A percentile compares a stretch with the other conserved stretches of the same genome.
Conservation (phyloP, 2,888 invertebrate genomes). For the Pyrocoelia pectoralis region DNA sequence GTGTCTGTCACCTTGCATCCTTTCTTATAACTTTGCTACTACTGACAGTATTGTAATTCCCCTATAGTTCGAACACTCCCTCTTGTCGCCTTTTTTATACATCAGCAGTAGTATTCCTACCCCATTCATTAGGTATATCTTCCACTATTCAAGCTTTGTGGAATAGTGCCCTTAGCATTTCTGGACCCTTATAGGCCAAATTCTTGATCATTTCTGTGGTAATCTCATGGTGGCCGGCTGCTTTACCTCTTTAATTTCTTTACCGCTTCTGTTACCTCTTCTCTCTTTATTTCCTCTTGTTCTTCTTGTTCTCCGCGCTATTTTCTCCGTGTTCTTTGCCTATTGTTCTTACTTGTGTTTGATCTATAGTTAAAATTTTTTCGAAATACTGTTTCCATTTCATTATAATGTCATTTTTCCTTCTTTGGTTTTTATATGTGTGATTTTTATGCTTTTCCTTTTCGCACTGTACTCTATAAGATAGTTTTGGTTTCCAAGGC, state of each 20-base stretch:
- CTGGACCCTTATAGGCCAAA: neutral
- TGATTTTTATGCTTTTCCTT: neutral
- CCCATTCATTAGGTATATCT: neutral
- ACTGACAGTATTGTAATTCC: neutral
- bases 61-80: neutral
- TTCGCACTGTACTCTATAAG: neutral
- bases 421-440: neutral
- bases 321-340: neutral
- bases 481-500: neutral
- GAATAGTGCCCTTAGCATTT: neutral
- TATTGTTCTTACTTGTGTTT: neutral
- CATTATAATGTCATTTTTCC: neutral
- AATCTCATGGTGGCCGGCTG: neutral
- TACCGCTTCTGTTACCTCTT: neutral
- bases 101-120: too few relatives aligned
- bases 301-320: neutral
- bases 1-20: neutral
- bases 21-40: too few relatives aligned
- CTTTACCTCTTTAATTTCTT: neutral
- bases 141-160: neutral
- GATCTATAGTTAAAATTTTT: neutral
- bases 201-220: neutral
- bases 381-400: constrained; percentile 5
- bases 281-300: neutral
- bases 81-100: neutral